These are phyloP conservation scores for Okapia johnstoni DNA, from an alignment of 2,113 vertebrate species.

Conservation along the genomic window DNA sequence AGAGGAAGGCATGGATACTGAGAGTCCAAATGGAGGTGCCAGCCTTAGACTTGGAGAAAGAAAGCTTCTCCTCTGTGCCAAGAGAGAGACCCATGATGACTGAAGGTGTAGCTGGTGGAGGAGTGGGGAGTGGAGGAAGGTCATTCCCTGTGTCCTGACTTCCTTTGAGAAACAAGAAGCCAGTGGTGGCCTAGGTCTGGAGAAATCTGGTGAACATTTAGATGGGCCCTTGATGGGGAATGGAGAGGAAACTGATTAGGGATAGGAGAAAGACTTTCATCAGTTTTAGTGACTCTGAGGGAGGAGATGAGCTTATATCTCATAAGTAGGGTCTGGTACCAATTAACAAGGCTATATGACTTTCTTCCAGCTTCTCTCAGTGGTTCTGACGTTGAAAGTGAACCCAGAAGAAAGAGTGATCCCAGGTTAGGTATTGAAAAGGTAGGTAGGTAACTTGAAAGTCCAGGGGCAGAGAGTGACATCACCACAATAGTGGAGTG, in stretches of 20 bases:
- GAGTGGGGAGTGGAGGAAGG: not conserved
- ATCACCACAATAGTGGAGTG: not conserved
- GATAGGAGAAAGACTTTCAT: not conserved
- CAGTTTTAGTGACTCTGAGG: not conserved
- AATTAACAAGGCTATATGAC: not conserved
- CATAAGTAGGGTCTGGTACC: not conserved
- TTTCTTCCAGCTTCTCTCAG: not conserved
- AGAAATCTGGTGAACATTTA: not conserved
- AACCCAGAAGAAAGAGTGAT: not conserved
- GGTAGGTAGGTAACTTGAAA: not conserved
- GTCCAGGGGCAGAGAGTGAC: not conserved
- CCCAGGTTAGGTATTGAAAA: not conserved
- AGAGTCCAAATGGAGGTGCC: not conserved
- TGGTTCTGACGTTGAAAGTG: not conserved
- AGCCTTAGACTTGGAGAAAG: not conserved
- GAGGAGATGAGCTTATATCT: not conserved
- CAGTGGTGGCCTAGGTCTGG: not conserved
- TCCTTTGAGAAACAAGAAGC: not conserved
- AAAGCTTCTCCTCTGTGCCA: not conserved
- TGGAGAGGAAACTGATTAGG: not conserved
- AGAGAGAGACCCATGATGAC: not conserved
- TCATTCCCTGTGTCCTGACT: not conserved
- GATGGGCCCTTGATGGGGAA: not conserved
- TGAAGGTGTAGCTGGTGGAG: not conserved
- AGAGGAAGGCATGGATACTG: not conserved